phyloP scores from a whole-genome alignment of 2,888 invertebrate genomes.

The Apamea sordens region DNA sequence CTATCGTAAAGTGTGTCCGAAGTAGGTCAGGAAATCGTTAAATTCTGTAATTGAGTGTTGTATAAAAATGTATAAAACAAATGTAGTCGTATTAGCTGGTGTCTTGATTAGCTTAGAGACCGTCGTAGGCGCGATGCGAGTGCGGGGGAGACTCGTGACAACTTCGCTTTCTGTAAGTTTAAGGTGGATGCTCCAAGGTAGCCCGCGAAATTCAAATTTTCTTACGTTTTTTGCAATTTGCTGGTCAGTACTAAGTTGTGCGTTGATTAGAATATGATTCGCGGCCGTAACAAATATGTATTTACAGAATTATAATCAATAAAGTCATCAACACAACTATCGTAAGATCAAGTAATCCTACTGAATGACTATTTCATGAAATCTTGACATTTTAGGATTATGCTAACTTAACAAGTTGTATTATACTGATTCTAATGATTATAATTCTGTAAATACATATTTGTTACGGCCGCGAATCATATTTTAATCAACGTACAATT shows the following conservation, averaged over 20 bases:
- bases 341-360: too few species aligned
- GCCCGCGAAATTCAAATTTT: neutral
- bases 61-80: conserved; percentile 68
- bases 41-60: conserved; percentile 57
- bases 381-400: too few species aligned
- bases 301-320: too few species aligned
- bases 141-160: neutral
- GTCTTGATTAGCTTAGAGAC: conserved; percentile 28
- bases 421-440: too few species aligned
- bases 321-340: too few species aligned
- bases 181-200: neutral
- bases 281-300: neutral
- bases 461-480: too few species aligned
- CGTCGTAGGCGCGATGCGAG: neutral
- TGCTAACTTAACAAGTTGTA: too few species aligned
- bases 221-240: neutral
- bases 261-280: neutral
- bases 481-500: too few species aligned
- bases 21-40: conserved; percentile 46
- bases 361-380: too few species aligned
- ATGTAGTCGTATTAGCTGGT: conserved; percentile 48
- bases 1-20: conserved; percentile 57
- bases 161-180: neutral
- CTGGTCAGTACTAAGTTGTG: neutral
- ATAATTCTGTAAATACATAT: too few species aligned